Evolutionary conservation across 2,888 invertebrate species (phyloP), one percentile per base, ranked within the genome.

Genomic region (Orthosia incerta): DNA sequence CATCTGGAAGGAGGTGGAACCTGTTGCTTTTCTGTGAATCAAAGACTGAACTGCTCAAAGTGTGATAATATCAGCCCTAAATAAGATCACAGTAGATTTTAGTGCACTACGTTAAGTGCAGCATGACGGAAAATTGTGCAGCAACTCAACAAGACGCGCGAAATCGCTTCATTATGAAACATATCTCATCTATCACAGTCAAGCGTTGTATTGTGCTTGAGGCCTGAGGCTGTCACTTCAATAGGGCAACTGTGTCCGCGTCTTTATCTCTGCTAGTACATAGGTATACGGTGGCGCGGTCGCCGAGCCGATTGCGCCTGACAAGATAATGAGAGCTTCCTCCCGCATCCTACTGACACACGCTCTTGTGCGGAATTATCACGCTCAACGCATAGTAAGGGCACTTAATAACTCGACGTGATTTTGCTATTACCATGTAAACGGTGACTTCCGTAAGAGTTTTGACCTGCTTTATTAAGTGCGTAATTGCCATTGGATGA

Each of bases 271-370:
- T 87, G 85, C 71, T 80, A 74, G 76, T 87, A 88, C 82, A 85
- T 87, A 85, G 86, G 88, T 86, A 86, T 88, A 83, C 82, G 69
- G 87, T 84, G 85, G 88, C 87, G 86, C 90, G 90, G 87, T 85
- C 89, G 90, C 87, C 86, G 80, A 50, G 88, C 94, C 95, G 95
- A 96, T 96, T 96, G 96, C 88, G 91, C 92, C 92, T 95, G 96
- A 96, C 96, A 95, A 91, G 94, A 95, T 96, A 96, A 96, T 95
- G 93, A 91, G 92, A 87, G 91, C 94, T 95, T 96, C 96, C 96
- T 96, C 95, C 95, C 96, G 95, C 92, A 94, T 94, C 92, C 89
- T 87, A 79, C 90, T 88, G 88, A 88, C 92, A 93, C 90, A 93
- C 92, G 90, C 89, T 91, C 92, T 89, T 87, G 92, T 88, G 90